These are phyloP conservation scores for Platyscapa corneri DNA, from an alignment of 1,140 invertebrate species.

Conservation along the genomic window DNA sequence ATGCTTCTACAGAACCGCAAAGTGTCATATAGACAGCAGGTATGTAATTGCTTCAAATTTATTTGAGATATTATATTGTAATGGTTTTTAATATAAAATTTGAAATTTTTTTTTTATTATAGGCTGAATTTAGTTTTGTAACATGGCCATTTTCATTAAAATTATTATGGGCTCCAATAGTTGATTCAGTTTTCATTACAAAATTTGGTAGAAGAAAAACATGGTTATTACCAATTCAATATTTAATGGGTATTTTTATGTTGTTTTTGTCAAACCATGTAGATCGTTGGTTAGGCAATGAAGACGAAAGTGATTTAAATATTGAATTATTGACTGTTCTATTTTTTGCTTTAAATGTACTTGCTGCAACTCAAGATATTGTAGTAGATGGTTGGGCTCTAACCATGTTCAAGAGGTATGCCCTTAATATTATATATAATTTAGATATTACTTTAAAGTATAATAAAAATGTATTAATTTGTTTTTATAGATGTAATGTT, in stretches of 20 bases:
- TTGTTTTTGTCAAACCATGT: constrained; percentile 85
- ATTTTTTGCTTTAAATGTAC: constrained; percentile 95
- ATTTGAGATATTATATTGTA: background rate
- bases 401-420: constrained; percentile 94
- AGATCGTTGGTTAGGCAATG: constrained; percentile 82
- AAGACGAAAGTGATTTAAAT: constrained; percentile 80
- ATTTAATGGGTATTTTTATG: constrained; percentile 89
- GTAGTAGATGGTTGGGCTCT: constrained; percentile 99
- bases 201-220: constrained; percentile 95
- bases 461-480: background rate
- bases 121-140: constrained; percentile 99
- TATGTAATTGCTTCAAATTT: constrained; percentile 58
- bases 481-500: constrained; percentile 85
- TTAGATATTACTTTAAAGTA: background rate
- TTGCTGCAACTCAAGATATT: constrained; percentile 99
- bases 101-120: constrained; percentile 65
- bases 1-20: constrained; percentile 95
- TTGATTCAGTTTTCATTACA: constrained; percentile 91
- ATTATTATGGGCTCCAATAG: constrained; percentile 97
- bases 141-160: constrained; percentile 99
- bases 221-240: constrained; percentile 96
- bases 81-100: background rate
- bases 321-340: constrained; percentile 87
- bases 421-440: background rate
- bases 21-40: constrained; percentile 90